Evolutionary conservation across 2,888 invertebrate species (phyloP), one percentile per base, ranked within the genome.

Genomic region (Notocelia uddmanniana): DNA sequence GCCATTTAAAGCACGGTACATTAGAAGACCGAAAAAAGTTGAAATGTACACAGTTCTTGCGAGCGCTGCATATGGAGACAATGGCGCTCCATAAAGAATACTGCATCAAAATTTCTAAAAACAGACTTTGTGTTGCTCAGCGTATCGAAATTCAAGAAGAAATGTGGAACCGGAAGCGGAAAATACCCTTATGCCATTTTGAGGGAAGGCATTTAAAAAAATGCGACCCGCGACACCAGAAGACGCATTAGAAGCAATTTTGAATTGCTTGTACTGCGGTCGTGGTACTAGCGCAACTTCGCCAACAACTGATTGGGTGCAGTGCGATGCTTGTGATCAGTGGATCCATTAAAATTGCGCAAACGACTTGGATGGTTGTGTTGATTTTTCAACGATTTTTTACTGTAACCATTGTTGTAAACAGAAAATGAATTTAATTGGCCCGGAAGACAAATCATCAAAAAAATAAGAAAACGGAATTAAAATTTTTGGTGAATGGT

Each of bases 201-300:
- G 63, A 63, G 23, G 63, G 63, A 6, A 31, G 52, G 13, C 18
- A 50, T 19, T 31, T 52, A 52, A 63, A 52, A 63, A 48, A 48
- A 23, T 62, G 23, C 23, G 26, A 13, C 60, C 23, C 19, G 10
- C 13, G 5, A 3, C n/a, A 8, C 21, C 13, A 3, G 10, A 11
- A 11, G 11, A 2, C 13, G 21, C 5, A 52, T 8, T 11, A 15
- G 41, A 41, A 37, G 11, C 37, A 10, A 11, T 37, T 37, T 48
- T 18, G 13, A 37, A 59, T 5, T 45, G 19, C 13, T 31, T 18
- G 10, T 57, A 57, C 57, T 57, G 57, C n/a, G 23, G 31, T n/a
- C 55, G 55, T 2, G 31, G 55, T 9, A n/a, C 55, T 2, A 31
- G 55, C 26, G 15, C n/a, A 0, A 57, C 31, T 9, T n/a, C n/a